phyloP scores from a whole-genome alignment of 2,113 vertebrate genomes.

The Cyprinus carpio region DNA sequence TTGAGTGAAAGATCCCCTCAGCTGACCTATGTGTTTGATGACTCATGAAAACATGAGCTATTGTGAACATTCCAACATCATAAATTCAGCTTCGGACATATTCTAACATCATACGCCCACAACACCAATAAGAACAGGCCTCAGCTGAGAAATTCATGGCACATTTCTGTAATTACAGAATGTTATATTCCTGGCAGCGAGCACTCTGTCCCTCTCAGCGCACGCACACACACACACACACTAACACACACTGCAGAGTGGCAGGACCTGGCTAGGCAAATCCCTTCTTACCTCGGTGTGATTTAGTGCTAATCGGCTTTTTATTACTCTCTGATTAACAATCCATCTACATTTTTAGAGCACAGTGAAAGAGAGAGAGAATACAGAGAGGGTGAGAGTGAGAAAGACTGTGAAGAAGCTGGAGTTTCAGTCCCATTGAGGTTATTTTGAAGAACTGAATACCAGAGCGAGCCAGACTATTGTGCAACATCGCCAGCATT shows the following conservation, averaged over 20 bases:
- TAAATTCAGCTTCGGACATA: conserved; percentile 15
- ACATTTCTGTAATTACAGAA: conserved; percentile 45
- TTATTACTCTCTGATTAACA: conserved; percentile 56
- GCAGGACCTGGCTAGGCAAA: conserved; percentile 35
- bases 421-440: conserved; percentile 14
- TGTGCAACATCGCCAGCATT: conserved; percentile 11
- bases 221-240: conserved; percentile 19
- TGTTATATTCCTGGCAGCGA: conserved; percentile 42
- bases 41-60: conserved; percentile 30
- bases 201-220: conserved; percentile 4
- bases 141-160: conserved; percentile 33
- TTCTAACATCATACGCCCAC: conserved; percentile 33
- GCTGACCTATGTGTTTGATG: conserved; percentile 18
- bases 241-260: conserved; percentile 24
- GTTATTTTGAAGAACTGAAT: conserved; percentile 29
- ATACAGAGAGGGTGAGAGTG: conserved; percentile 17
- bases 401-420: not conserved
- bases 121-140: conserved; percentile 22
- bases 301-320: conserved; percentile 54
- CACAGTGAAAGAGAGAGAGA: conserved; percentile 25
- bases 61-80: conserved; percentile 16
- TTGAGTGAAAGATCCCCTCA: not conserved
- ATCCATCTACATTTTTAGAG: conserved; percentile 29
- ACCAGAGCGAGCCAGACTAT: not conserved
- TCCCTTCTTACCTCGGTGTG: conserved; percentile 35